These are phyloP conservation scores for Sarcophaga rosellei DNA, from an alignment of 2,888 invertebrate species.

Conservation along the genomic window DNA sequence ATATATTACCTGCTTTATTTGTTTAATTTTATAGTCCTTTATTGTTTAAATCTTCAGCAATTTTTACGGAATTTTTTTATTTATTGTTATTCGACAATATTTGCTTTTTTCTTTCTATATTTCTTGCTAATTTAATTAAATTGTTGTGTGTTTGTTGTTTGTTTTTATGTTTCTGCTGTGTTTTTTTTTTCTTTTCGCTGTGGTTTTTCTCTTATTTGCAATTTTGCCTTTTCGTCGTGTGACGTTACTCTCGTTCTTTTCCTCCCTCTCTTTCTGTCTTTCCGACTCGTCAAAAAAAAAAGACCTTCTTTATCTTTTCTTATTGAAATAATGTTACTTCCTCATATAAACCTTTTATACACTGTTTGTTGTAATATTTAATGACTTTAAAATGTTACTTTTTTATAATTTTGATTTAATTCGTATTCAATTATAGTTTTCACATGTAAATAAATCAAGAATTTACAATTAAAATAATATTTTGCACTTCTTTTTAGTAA, in stretches of 20 bases:
- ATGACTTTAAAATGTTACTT: neutral
- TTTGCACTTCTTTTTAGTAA: neutral
- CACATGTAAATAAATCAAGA: neutral
- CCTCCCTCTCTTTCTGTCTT: slow-evolving; percentile 11
- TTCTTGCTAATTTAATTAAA: slow-evolving; percentile 50
- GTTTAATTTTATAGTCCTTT: neutral
- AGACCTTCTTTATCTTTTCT: too few species aligned
- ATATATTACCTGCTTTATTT: slow-evolving; percentile 2
- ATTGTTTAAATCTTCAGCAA: neutral
- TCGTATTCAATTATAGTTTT: neutral
- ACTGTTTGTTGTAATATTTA: neutral
- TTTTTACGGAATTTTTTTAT: slow-evolving; percentile 9
- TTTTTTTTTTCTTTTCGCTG: slow-evolving; percentile 1
- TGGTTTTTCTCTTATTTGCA: slow-evolving; percentile 1
- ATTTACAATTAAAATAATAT: neutral
- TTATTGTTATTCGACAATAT: neutral
- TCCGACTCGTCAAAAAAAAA: too few species aligned
- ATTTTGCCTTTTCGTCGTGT: slow-evolving; percentile 1
- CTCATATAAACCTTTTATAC: slow-evolving; percentile 13
- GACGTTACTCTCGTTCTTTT: slow-evolving; percentile 2
- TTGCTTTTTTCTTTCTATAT: slow-evolving; percentile 9
- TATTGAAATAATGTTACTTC: neutral
- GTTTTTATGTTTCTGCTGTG: slow-evolving; percentile 15
- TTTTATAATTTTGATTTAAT: neutral
- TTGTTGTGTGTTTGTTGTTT: slow-evolving; percentile 30